Evolutionary conservation across 1,140 invertebrate species (phyloP), one percentile per base, ranked within the genome.

Genomic region (Brachionus rubens): DNA sequence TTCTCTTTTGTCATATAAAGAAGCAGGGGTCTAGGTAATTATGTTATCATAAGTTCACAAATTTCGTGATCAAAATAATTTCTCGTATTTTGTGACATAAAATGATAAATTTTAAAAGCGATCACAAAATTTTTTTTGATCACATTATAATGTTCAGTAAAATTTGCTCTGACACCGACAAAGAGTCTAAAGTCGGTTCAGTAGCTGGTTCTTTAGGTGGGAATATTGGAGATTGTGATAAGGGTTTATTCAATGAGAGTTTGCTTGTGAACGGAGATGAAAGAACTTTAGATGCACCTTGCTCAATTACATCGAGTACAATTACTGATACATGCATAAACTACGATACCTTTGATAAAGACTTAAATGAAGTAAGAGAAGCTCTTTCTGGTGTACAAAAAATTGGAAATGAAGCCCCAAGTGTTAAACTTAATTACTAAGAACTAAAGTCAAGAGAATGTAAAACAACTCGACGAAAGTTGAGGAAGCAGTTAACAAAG

Each of bases 361-460:
- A 50, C 16, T 21, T 50, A 50, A 50, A 50, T 24, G n/a, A 50
- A 50, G n/a, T 50, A 50, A 50, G 47, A 50, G 9, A 50, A 50
- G 0, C 48, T 50, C 9, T 50, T 48, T 48, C 47, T 19, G 19
- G 24, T 28, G 24, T 50, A n/a, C n/a, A n/a, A 50, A 50, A 50
- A 19, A 19, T 50, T 50, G 47, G 47, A 24, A n/a, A 50, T n/a
- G 24, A 19, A 19, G 47, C 24, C 24, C 16, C 16, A 50, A 50
- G n/a, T n/a, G n/a, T 21, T 19, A 50, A 50, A 50, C 47, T 50
- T 50, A 21, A 50, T 50, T 50, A n/a, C 47, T 50, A 50, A 19
- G 47, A 50, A 50, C 47, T 1, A 19, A 50, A 50, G 47, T 50
- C 47, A 50, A 50, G 47, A 50, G 47, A 50, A 50, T 50, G 47